These are phyloP conservation scores for Peromyscus nudipes DNA, from an alignment of 2,797 vertebrate genomes.

Conservation along the genomic window DNA sequence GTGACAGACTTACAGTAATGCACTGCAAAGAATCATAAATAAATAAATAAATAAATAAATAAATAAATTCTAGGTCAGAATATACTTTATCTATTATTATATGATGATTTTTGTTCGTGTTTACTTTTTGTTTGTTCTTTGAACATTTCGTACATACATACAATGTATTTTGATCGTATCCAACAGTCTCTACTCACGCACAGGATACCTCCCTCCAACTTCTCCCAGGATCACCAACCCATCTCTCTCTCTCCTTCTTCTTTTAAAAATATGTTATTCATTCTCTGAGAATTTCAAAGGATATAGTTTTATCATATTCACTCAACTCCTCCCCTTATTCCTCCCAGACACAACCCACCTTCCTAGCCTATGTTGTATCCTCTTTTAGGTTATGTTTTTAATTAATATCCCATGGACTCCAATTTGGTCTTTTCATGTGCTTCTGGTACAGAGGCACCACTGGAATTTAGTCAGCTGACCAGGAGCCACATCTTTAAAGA, in stretches of 20 bases:
- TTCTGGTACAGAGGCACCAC: neutral
- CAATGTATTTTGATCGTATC: neutral
- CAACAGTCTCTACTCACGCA: neutral
- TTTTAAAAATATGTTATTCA: neutral
- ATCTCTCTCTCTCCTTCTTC: neutral
- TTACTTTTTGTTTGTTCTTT: neutral
- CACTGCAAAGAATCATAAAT: neutral
- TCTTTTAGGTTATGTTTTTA: neutral
- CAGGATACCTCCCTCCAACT: neutral
- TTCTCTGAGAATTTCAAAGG: neutral
- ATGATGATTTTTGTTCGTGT: neutral
- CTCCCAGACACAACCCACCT: neutral
- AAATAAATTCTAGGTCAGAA: neutral
- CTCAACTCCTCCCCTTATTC: neutral
- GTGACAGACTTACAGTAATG: neutral
- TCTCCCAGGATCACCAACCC: neutral
- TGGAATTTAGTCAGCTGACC: neutral
- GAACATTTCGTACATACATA: neutral
- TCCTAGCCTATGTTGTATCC: neutral
- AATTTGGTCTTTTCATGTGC: neutral
- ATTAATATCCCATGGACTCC: neutral
- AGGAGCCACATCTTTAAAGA: neutral
- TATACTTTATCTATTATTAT: neutral
- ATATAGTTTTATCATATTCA: neutral
- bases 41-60: neutral